phyloP scores from a whole-genome alignment of 23 tunicate genomes.

The Diplosoma virens region DNA sequence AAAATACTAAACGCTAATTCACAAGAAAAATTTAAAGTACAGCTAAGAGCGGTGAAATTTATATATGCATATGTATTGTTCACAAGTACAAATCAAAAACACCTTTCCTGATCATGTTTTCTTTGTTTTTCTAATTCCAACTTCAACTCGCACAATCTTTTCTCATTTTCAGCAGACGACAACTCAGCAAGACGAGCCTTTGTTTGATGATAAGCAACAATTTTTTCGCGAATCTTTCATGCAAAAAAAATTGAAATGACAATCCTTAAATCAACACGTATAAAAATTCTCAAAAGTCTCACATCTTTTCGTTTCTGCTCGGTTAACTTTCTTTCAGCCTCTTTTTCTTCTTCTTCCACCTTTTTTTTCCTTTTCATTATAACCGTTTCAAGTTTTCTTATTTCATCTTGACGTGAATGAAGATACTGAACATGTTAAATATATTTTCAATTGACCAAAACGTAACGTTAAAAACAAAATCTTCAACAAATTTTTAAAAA shows the following conservation, averaged over 20 bases:
- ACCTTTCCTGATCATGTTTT: constrained; percentile 45
- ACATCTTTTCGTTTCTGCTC: constrained; percentile 49
- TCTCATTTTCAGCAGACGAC: constrained; percentile 17
- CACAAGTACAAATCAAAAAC: no score
- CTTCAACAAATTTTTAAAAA: no score
- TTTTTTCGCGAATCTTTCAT: constrained; percentile 35
- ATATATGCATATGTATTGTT: no score
- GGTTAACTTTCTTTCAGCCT: constrained; percentile 19
- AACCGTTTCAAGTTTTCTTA: constrained; percentile 43
- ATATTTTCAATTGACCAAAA: no score
- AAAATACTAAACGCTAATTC: no score
- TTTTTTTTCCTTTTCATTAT: constrained; percentile 34
- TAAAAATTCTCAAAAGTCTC: background rate
- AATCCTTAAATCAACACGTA: background rate
- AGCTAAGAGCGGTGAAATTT: no score
- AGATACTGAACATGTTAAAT: constrained; percentile 5
- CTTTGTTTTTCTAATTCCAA: constrained; percentile 46
- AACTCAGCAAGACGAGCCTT: background rate
- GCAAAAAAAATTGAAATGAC: no score
- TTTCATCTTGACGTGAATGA: constrained; percentile 49
- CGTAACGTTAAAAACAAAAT: no score
- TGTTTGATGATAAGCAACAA: constrained; percentile 22
- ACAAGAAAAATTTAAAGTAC: no score
- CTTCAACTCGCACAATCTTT: constrained; percentile 40
- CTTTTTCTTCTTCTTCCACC: constrained; percentile 45